A percentile compares a stretch with the other conserved stretches of the same genome.
These are phyloP conservation scores for Watsonalla binaria DNA, from an alignment of 2,888 invertebrate genomes.

Conservation along the genomic window DNA sequence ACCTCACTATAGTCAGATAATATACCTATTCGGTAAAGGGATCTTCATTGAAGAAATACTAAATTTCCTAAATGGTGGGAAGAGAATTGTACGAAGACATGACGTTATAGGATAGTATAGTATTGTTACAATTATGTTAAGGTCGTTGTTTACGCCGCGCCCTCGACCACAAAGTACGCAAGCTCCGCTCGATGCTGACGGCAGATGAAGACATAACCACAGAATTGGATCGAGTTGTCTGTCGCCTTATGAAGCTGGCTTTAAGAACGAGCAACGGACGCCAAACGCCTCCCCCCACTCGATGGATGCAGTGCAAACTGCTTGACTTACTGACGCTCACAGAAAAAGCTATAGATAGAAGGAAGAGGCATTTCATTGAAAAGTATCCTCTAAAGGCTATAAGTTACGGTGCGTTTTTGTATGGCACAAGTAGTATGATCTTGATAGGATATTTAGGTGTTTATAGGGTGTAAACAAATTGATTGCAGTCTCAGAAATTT, in stretches of 20 bases:
- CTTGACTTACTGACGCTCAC: constrained; percentile 59
- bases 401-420: constrained; percentile 34
- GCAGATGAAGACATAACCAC: constrained; percentile 56
- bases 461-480: too few species aligned
- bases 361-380: constrained; percentile 40
- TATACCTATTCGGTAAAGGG: too few species aligned
- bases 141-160: constrained; percentile 54
- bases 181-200: constrained; percentile 45
- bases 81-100: too few species aligned
- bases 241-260: constrained; percentile 60
- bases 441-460: not conserved
- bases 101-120: too few species aligned
- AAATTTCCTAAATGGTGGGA: too few species aligned
- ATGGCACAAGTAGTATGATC: constrained; percentile 28
- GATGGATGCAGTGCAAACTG: constrained; percentile 64
- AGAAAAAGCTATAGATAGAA: constrained; percentile 56
- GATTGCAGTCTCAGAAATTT: too few species aligned
- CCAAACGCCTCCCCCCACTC: constrained; percentile 39
- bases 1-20: too few species aligned
- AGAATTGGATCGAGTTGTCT: constrained; percentile 57
- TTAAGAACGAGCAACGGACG: constrained; percentile 37
- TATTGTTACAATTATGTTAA: constrained; percentile 9
- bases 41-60: too few species aligned
- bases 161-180: constrained; percentile 55
- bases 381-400: constrained; percentile 36